A percentile compares a stretch with the other conserved stretches of the same genome.
Conservation (phyloP, 2,888 invertebrate species). For the Ecliptopera silaceata region DNA sequence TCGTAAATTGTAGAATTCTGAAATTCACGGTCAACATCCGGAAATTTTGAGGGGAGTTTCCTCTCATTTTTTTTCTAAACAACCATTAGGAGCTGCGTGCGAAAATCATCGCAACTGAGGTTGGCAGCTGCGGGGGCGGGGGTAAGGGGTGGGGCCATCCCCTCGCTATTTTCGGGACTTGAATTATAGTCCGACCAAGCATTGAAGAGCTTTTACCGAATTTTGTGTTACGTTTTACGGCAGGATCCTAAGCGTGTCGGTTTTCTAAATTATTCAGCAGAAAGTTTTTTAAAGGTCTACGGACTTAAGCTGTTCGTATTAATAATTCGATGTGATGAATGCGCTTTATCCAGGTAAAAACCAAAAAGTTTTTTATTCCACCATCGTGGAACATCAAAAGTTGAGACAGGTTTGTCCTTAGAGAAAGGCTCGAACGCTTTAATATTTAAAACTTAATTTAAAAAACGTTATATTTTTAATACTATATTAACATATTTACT, state of each 20-base stretch:
- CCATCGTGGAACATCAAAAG: conserved; percentile 10
- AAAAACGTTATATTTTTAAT: neutral
- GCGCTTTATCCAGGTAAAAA: conserved; percentile 34
- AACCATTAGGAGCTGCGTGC: conserved; percentile 65
- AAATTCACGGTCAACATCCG: conserved; percentile 36
- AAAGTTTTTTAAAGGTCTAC: conserved; percentile 56
- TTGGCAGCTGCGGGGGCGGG: conserved; percentile 51
- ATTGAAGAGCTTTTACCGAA: conserved; percentile 80
- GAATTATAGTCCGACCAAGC: conserved; percentile 79
- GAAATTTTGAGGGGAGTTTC: conserved; percentile 50
- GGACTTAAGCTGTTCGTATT: conserved; percentile 53
- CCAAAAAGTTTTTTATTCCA: conserved; percentile 22
- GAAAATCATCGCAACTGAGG: conserved; percentile 69
- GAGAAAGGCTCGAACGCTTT: conserved; percentile 1
- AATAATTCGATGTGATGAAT: conserved; percentile 51
- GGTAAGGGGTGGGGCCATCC: conserved; percentile 54
- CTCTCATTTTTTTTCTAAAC: conserved; percentile 61
- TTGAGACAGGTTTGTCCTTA: neutral
- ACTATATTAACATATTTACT: neutral
- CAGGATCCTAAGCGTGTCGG: conserved; percentile 68
- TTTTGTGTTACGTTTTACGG: conserved; percentile 77
- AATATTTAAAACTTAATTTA: conserved; percentile 10
- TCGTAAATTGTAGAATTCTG: conserved; percentile 33
- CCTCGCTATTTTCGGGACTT: conserved; percentile 76
- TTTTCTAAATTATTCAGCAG: conserved; percentile 71